Conservation (phyloP, 2,888 invertebrate genomes). For the Lithosia quadra region DNA sequence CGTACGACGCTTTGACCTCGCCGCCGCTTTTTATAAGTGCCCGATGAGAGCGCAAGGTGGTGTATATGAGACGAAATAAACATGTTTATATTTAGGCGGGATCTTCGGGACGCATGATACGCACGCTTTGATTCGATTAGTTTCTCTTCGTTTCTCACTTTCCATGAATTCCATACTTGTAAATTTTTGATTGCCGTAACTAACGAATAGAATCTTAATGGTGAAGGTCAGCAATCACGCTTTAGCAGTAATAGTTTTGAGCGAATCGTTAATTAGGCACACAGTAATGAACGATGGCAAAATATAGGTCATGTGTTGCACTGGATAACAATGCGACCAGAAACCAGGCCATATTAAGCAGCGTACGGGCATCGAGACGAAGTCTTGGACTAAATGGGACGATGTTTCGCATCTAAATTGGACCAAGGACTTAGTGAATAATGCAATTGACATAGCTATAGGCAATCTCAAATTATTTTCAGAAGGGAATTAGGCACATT, state of each 20-base stretch:
- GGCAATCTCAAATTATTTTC: constrained; percentile 26
- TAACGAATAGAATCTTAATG: constrained; percentile 33
- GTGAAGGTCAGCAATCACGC: constrained; percentile 47
- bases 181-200: constrained; percentile 21
- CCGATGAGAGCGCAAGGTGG: constrained; percentile 81
- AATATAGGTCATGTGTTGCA: constrained; percentile 71
- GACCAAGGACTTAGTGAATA: constrained; percentile 58
- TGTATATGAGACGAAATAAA: constrained; percentile 73
- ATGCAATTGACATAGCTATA: constrained; percentile 23
- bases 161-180: constrained; percentile 25
- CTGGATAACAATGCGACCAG: constrained; percentile 63
- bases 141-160: constrained; percentile 38
- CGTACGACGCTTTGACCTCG: constrained; percentile 79
- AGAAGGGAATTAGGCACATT: constrained; percentile 28
- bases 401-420: constrained; percentile 63
- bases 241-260: constrained; percentile 32
- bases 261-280: constrained; percentile 54
- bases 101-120: constrained; percentile 65
- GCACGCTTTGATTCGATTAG: constrained; percentile 51
- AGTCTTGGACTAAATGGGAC: constrained; percentile 67
- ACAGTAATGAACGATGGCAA: constrained; percentile 61
- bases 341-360: constrained; percentile 73
- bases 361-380: constrained; percentile 66
- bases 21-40: constrained; percentile 84
- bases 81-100: constrained; percentile 80